A percentile compares a stretch with the other conserved stretches of the same genome.
phyloP scores from a whole-genome alignment of 2,888 invertebrate genomes.

The Anoncus sp. region DNA sequence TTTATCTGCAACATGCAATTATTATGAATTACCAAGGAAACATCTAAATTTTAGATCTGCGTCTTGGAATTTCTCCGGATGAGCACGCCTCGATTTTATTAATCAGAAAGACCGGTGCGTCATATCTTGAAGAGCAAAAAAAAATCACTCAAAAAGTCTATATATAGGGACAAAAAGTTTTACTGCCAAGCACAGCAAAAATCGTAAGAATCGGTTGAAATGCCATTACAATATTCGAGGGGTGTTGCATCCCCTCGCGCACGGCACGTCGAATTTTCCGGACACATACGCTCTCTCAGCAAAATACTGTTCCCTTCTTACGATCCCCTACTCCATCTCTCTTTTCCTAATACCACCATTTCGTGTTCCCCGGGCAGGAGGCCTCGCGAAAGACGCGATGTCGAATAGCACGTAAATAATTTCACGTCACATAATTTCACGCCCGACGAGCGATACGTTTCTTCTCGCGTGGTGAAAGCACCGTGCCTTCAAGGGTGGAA shows the following conservation, averaged over 20 bases:
- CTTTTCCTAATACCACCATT: neutral
- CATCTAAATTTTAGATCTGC: too few species aligned
- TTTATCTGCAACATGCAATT: too few species aligned
- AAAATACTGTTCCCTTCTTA: conserved; percentile 43
- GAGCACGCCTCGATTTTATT: neutral
- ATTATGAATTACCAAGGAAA: too few species aligned
- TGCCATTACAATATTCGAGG: conserved; percentile 44
- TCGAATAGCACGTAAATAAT: conserved; percentile 63
- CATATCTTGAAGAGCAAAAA: conserved; percentile 15
- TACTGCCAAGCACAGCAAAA: conserved; percentile 5
- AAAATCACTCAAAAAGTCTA: too few species aligned
- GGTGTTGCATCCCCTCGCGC: conserved; percentile 43
- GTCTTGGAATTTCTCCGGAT: too few species aligned
- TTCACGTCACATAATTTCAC: conserved; percentile 61
- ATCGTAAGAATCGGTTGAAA: conserved; percentile 37
- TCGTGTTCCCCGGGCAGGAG: neutral
- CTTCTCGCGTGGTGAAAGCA: conserved; percentile 29
- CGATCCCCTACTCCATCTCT: neutral
- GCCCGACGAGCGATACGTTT: conserved; percentile 55
- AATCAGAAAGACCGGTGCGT: conserved; percentile 2
- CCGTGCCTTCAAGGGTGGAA: conserved; percentile 28
- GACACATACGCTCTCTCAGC: conserved; percentile 56
- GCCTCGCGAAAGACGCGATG: conserved; percentile 40
- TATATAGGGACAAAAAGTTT: conserved; percentile 13
- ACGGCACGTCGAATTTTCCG: conserved; percentile 53